These are phyloP conservation scores for Nannobrachium achirus DNA, from an alignment of 2,113 vertebrate genomes.

Conservation along the genomic window DNA sequence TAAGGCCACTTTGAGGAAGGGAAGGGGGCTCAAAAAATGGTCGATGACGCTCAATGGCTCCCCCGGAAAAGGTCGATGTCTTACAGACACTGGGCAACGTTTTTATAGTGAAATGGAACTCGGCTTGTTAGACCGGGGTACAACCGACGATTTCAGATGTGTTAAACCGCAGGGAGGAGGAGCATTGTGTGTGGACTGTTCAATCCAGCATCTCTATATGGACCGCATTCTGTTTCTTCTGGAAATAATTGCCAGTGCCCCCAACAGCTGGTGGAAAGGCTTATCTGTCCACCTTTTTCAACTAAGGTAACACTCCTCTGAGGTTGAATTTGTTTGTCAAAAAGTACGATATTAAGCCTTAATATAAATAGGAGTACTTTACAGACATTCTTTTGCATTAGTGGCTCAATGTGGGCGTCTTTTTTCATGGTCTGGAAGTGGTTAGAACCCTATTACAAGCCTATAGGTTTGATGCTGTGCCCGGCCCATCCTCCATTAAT, in stretches of 20 bases:
- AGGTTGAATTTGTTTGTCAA: no score
- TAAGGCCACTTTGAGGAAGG: slow-evolving; percentile 28
- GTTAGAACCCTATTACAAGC: slow-evolving; percentile 38
- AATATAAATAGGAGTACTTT: no score
- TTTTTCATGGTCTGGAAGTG: slow-evolving; percentile 30
- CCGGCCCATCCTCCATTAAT: slow-evolving; percentile 49
- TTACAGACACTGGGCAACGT: background rate
- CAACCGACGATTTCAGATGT: no score
- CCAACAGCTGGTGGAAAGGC: no score
- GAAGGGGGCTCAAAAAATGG: slow-evolving; percentile 15
- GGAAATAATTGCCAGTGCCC: no score
- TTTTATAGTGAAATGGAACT: background rate
- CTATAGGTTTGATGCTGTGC: slow-evolving; percentile 17
- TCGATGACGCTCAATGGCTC: slow-evolving; percentile 17
- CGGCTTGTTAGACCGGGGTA: background rate
- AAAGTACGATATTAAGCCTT: no score
- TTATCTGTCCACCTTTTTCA: no score
- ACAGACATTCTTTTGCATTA: background rate
- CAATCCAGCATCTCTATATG: no score
- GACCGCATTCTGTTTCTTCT: no score
- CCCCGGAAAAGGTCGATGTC: background rate
- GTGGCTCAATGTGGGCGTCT: slow-evolving; percentile 34
- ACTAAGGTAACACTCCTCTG: no score
- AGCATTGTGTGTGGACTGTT: no score
- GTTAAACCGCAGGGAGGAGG: no score